phyloP scores from a whole-genome alignment of 2,888 invertebrate species.

The Rhagium mordax region DNA sequence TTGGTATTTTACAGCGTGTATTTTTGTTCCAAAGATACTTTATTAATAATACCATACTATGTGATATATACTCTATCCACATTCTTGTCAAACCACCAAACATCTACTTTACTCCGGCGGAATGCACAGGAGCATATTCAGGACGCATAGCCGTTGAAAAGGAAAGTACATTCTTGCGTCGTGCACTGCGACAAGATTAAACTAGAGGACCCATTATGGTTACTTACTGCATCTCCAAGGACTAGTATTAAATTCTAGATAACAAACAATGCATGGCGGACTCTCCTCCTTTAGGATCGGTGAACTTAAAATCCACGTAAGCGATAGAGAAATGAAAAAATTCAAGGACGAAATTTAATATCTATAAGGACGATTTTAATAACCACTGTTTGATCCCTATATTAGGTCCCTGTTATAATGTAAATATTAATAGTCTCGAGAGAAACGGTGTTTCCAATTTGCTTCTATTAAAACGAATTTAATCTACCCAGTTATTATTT shows the following conservation, averaged over 20 bases:
- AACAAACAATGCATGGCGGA: background rate
- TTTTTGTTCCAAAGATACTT: too few species aligned
- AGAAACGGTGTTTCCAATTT: too few species aligned
- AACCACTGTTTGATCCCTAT: too few species aligned
- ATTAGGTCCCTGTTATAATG: too few species aligned
- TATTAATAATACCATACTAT: too few species aligned
- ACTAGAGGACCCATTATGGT: background rate
- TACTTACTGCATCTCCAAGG: background rate
- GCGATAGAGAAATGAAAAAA: background rate
- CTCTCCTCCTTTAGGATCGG: background rate
- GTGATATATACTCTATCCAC: background rate
- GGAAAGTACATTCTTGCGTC: background rate
- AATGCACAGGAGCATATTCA: background rate
- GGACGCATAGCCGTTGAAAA: background rate
- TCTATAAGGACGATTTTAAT: too few species aligned
- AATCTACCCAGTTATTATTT: too few species aligned
- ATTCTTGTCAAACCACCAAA: background rate
- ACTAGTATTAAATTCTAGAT: background rate
- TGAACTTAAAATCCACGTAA: background rate
- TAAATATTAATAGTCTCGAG: too few species aligned
- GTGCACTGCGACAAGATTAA: background rate
- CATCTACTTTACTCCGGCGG: background rate
- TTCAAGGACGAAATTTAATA: too few species aligned
- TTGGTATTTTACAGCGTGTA: too few species aligned
- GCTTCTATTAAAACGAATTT: too few species aligned